Evolutionary conservation across 2,797 vertebrate genomes (phyloP), one percentile per base, ranked within the genome.

Genomic region (Lacerta bilineata): DNA sequence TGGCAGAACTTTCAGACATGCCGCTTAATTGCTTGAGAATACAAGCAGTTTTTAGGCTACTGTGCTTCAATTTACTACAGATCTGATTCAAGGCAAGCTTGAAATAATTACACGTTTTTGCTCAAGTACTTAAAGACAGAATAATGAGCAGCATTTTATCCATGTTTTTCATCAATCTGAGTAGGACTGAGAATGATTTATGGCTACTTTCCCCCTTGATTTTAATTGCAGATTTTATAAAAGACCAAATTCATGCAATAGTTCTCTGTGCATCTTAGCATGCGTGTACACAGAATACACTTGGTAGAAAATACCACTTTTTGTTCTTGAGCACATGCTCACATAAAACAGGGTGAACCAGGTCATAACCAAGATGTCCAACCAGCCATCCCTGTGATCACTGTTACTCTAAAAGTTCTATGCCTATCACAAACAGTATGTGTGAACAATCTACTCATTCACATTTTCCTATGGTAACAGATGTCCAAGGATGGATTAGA

Each of bases 1-100:
- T 95, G 95, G 95, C 95, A 96, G 94, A 94, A 95, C 92, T 95
- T 95, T 92, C 87, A 80, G 85, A 94, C 90, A 86, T 76, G 91
- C 76, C 91, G 86, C 91, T 94, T 93, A 95, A 95, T 18, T 92
- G 89, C 89, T 93, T 91, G 4, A 9, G 43, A 91, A 88, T 84
- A 90, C 71, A 91, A 89, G 88, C 13, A 88, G 89, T 93, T 94
- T 91, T 93, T 82, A 69, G 50, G 89, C 92, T 89, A 80, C 93
- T 94, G 88, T 78, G 89, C 90, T 93, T 94, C 89, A 77, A 91
- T 93, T 91, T 83, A 79, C 91, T 90, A 90, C 69, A 89, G 87
- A 71, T 84, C 90, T 91, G 88, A 84, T 94, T 91, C 77, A 90
- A 92, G 89, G 92, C 88, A 94, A 92, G 85, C 39, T 91, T 91